A percentile compares a stretch with the other conserved stretches of the same genome.
Conservation (phyloP, 1,140 invertebrate species). For the Tachypleus tridentatus region DNA sequence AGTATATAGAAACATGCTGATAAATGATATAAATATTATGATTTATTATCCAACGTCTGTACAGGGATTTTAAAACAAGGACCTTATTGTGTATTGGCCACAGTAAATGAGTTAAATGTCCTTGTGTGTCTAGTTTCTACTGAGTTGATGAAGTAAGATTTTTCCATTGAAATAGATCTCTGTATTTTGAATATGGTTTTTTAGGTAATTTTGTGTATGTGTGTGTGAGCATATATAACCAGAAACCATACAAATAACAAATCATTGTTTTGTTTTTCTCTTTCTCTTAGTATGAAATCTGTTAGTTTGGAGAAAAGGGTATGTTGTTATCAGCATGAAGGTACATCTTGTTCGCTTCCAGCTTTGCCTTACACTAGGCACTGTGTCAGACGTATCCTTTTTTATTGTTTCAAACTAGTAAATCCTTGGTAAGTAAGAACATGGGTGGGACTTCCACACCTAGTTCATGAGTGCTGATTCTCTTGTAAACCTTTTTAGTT, state of each 20-base stretch:
- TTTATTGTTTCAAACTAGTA: not conserved
- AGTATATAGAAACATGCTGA: too few relatives aligned
- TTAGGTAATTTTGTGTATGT: not conserved
- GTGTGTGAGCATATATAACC: not conserved
- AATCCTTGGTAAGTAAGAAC: too few relatives aligned
- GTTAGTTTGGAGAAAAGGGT: conserved; percentile 26
- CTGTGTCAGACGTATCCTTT: conserved; percentile 52
- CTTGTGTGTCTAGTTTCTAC: too few relatives aligned
- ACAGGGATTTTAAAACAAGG: too few relatives aligned
- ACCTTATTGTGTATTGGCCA: too few relatives aligned
- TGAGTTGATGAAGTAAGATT: too few relatives aligned
- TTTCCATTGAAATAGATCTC: not conserved
- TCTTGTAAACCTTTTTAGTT: not conserved
- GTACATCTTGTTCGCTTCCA: conserved; percentile 40
- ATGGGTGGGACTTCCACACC: too few relatives aligned
- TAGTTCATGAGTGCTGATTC: too few relatives aligned
- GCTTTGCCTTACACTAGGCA: conserved; percentile 71
- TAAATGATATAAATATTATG: too few relatives aligned
- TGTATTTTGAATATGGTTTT: not conserved
- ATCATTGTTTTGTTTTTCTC: conserved; percentile 17
- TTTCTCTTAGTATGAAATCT: conserved; percentile 28
- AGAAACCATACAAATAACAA: not conserved
- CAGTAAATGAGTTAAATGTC: too few relatives aligned
- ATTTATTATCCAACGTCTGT: too few relatives aligned
- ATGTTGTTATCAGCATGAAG: conserved; percentile 33